Evolutionary conservation across 2,888 invertebrate species (phyloP), one percentile per base, ranked within the genome.

Genomic region (Folsomia manolachei): DNA sequence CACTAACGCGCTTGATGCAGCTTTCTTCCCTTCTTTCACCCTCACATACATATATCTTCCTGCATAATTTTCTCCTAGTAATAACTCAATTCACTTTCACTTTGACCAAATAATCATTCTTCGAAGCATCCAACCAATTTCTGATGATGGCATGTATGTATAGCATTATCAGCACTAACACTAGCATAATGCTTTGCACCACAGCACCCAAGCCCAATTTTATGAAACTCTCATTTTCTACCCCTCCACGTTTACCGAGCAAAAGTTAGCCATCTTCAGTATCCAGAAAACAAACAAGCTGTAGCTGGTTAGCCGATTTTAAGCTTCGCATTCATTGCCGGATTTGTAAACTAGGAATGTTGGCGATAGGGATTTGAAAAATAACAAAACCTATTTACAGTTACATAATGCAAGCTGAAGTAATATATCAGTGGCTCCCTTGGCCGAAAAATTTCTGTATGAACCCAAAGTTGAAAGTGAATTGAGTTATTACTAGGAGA

Each of bases 41-140:
- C 14, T 39, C 39, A 4, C 39, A n/a, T n/a, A n/a, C n/a, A n/a
- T n/a, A n/a, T n/a, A n/a, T n/a, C n/a, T n/a, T n/a, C 11, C 56
- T 56, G 24, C 52, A 67, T 67, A 67, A 53, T 67, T 67, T 67
- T 56, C 53, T 39, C 60, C 67, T 7, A 51, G 60, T 26, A 23
- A 39, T 56, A 67, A 67, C 67, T 67, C 67, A 67, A 67, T 52
- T 67, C 60, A 67, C 67, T 67, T 67, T 67, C 60, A 67, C 67
- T 67, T 14, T 14, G 39, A 9, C 7, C 66, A 52, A 39, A 66
- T 66, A n/a, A 66, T 66, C 24, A 51, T 52, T 51, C 19, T 4
- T 60, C 60, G 21, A 60, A 60, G n/a, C 60, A 60, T 60, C 60
- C 60, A 39, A 39, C 39, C 39, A 39, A 39, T 39, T 39, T 14